Evolutionary conservation across 1,140 invertebrate species (phyloP).

Genomic region (Tetragonula clypearis): DNA sequence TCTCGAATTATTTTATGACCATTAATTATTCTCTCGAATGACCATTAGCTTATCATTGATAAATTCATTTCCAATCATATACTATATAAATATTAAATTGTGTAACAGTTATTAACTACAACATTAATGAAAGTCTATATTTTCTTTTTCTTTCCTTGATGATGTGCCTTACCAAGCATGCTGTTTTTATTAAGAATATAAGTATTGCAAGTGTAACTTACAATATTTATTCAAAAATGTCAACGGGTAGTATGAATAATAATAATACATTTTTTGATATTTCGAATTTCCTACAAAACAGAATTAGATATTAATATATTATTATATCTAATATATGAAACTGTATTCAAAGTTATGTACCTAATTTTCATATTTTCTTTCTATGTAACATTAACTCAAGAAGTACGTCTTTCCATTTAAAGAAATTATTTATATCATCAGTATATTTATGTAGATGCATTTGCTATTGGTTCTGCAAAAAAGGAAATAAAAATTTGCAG

Average conservation of each 20-base stretch:
- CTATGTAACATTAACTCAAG: constrained; percentile 43
- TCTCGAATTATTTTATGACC: not conserved
- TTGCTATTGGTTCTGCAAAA: constrained; percentile 73
- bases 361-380: constrained; percentile 43
- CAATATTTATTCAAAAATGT: constrained; percentile 24
- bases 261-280: constrained; percentile 32
- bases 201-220: constrained; percentile 12
- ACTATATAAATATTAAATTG: constrained; percentile 34
- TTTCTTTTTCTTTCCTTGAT: not conserved
- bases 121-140: constrained; percentile 24
- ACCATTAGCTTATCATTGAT: not conserved
- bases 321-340: not conserved
- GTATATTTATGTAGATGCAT: constrained; percentile 65
- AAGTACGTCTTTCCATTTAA: constrained; percentile 40
- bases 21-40: not conserved
- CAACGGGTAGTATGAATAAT: constrained; percentile 1
- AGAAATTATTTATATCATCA: constrained; percentile 36
- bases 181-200: constrained; percentile 15
- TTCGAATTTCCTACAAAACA: constrained; percentile 50
- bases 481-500: constrained; percentile 9
- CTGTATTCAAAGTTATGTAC: constrained; percentile 31
- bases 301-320: not conserved
- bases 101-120: constrained; percentile 18
- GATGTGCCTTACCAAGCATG: constrained; percentile 25
- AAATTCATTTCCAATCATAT: constrained; percentile 19